These are phyloP conservation scores for Pilophorus perplexus DNA, from an alignment of 2,888 invertebrate species.

Conservation along the genomic window DNA sequence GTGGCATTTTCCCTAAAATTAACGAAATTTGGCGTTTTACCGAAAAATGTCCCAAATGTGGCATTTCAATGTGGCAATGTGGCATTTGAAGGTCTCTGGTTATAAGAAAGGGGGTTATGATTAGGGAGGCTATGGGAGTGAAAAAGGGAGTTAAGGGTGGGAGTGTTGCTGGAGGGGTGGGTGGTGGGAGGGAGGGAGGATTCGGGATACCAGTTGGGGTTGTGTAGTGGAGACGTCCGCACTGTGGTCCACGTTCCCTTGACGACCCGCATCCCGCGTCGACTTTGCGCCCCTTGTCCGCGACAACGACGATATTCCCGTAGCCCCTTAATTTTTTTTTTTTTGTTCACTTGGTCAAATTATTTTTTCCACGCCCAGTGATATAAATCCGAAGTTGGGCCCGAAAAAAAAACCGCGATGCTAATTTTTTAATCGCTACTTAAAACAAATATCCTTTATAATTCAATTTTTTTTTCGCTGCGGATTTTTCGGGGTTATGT, in stretches of 20 bases:
- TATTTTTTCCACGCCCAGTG: too few relatives aligned
- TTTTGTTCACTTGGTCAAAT: too few relatives aligned
- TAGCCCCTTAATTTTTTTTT: too few relatives aligned
- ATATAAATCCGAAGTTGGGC: too few relatives aligned
- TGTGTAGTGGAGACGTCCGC: constrained; percentile 10
- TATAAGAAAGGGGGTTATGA: constrained; percentile 28
- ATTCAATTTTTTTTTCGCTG: background rate
- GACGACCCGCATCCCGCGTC: constrained; percentile 16
- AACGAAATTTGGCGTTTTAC: too few relatives aligned
- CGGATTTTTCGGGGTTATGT: constrained; percentile 9
- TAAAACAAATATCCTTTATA: too few relatives aligned
- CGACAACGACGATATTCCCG: background rate
- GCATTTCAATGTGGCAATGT: too few relatives aligned
- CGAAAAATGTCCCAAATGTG: too few relatives aligned
- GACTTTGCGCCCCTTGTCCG: constrained; percentile 8
- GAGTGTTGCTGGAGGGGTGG: constrained; percentile 5
- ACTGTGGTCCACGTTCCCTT: constrained; percentile 12
- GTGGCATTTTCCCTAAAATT: too few relatives aligned
- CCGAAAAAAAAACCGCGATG: too few relatives aligned
- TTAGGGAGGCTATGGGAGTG: constrained; percentile 20
- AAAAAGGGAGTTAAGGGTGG: constrained; percentile 7
- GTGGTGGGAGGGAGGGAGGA: constrained; percentile 16
- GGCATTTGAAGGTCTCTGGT: too few relatives aligned
- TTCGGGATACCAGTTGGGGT: constrained; percentile 24
- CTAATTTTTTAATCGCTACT: too few relatives aligned